A percentile compares a stretch with the other conserved stretches of the same genome.
Evolutionary conservation across 2,888 invertebrate genomes (phyloP).

Genomic region (Philaethria dido): DNA sequence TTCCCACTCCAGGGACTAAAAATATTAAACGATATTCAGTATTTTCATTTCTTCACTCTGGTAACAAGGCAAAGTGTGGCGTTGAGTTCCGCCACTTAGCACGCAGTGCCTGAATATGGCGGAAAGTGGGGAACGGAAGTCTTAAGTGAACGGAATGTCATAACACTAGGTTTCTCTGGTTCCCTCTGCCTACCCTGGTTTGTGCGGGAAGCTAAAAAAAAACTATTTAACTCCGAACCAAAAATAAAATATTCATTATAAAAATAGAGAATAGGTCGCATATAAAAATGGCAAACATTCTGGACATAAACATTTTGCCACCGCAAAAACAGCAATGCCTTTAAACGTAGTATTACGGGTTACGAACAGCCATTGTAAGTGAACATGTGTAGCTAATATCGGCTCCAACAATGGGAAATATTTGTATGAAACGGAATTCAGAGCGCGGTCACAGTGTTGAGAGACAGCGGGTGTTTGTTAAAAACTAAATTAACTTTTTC

Average conservation of each 20-base stretch:
- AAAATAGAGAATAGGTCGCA: no score
- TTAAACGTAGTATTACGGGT: constrained; percentile 18
- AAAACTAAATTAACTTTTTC: constrained; percentile 20
- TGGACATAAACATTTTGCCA: not conserved
- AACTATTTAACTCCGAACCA: not conserved
- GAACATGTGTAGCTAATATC: constrained; percentile 34
- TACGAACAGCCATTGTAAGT: constrained; percentile 24
- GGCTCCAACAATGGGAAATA: constrained; percentile 42
- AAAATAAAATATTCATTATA: not conserved
- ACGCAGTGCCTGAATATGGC: no score
- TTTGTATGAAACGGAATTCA: constrained; percentile 41
- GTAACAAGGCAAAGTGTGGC: no score
- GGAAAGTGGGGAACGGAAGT: no score
- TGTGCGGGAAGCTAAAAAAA: no score
- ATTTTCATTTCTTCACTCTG: no score
- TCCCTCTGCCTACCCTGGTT: no score
- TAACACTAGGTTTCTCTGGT: no score
- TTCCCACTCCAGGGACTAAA: no score
- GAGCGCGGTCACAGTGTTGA: not conserved
- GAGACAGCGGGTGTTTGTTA: constrained; percentile 23
- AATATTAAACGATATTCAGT: no score
- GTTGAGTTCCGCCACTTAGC: no score
- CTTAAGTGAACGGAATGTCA: no score
- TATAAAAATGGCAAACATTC: not conserved
- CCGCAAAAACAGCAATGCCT: constrained; percentile 5